Base-by-base conservation (phyloP, 2,888 invertebrate genomes). In the Eupithecia inturbata region DNA sequence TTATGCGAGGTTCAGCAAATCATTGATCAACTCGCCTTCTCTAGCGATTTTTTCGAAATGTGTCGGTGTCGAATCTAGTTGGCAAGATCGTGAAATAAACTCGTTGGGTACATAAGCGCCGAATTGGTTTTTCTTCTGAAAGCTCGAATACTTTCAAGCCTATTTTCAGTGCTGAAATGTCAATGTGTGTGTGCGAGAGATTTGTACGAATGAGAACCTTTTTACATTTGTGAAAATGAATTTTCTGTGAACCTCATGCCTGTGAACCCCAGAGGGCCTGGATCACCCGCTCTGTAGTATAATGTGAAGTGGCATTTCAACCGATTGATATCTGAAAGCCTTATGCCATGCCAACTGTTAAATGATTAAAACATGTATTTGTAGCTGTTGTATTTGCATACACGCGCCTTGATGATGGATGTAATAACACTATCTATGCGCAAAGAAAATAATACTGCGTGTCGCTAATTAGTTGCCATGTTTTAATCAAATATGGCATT, bases 301-400 rank as follows among this genome's bases (percentile, higher is more conserved):
- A 86, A 88, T 87, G 79, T 80, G 78, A 85, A 89, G 85, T 89
- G 90, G 86, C 89, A 82, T 87, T 86, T 84, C 79, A 82, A 79
- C 76, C 77, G 79, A 77, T 77, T 80, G 81, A 84, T 82, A 84
- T 85, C 81, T 80, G 78, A 77, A 77, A 80, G 70, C 77, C 78
- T 68, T 78, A 49, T 68, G 71, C 28, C 70, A 72, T 76, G 39
- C 41, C 66, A 66, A 64, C 41, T 41, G 71, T 72, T 64, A 73
- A 75, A 74, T 26, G n/a, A 41, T 41, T 66, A 22, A 66, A 39
- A 33, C 31, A 22, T 28, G 19, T 57, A 26, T 36, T 73, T 63
- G 36, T 63, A 73, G 22, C 36, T n/a, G 39, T 33, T 57, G 72
- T 39, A 70, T 67, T 66, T 63, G n/a, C 70, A 70, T 67, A 70